Conservation (phyloP, 2,888 invertebrate species). For the Erebia aethiops region DNA sequence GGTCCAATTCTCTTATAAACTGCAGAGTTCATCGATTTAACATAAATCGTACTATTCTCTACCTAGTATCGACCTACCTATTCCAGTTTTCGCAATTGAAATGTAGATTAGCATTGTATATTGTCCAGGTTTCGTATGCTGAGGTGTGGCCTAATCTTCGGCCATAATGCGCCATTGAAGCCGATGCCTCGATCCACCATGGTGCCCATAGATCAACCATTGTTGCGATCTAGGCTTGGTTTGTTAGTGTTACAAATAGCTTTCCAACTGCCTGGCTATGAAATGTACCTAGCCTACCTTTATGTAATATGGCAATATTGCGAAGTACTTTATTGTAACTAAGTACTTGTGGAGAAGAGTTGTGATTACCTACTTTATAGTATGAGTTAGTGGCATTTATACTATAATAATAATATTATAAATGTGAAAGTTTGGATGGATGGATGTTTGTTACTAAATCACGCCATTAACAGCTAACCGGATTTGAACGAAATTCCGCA, state of each 20-base stretch:
- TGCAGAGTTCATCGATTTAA: slow-evolving; percentile 8
- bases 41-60: slow-evolving; percentile 22
- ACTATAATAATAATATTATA: too few species aligned
- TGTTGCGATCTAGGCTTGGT: slow-evolving; percentile 36
- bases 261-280: slow-evolving; percentile 13
- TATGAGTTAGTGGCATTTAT: too few species aligned
- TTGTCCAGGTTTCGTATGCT: slow-evolving; percentile 17
- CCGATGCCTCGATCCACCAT: slow-evolving; percentile 10
- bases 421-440: too few species aligned
- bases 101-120: slow-evolving; percentile 41
- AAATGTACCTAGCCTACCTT: neutral
- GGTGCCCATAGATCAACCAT: slow-evolving; percentile 34
- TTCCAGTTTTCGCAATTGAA: slow-evolving; percentile 42
- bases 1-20: slow-evolving; percentile 1
- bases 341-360: neutral
- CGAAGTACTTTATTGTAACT: neutral
- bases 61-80: slow-evolving; percentile 2
- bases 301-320: neutral
- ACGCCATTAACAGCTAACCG: too few species aligned
- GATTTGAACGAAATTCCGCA: too few species aligned
- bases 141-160: slow-evolving; percentile 47
- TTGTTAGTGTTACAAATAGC: slow-evolving; percentile 27
- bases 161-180: slow-evolving; percentile 42
- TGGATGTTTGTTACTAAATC: too few species aligned
- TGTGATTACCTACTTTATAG: too few species aligned